Percentiles rank a stretch among this genome's conserved stretches.
These are phyloP conservation scores for Melanerpes formicivorus DNA, from an alignment of 2,113 vertebrate genomes.

Conservation along the genomic window DNA sequence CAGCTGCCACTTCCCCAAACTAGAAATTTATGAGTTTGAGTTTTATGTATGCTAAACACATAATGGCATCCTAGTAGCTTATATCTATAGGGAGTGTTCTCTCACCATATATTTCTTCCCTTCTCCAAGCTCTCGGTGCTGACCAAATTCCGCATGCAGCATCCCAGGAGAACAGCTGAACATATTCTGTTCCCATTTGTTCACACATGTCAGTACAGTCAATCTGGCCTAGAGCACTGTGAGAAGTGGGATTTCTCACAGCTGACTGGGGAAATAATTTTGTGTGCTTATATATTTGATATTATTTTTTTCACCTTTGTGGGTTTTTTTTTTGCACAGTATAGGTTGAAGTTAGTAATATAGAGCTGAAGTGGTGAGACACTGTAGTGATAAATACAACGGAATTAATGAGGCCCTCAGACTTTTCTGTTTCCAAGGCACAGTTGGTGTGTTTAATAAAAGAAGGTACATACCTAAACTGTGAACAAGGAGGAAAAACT, in stretches of 20 bases:
- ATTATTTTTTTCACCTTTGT: not conserved
- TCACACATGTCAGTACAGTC: not conserved
- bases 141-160: not conserved
- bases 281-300: fast-evolving
- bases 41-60: not conserved
- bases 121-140: not conserved
- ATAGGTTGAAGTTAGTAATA: not conserved
- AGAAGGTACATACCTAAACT: not conserved
- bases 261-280: not conserved
- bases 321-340: not conserved
- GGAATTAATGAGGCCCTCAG: not conserved
- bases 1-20: not conserved
- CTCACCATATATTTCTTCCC: not conserved
- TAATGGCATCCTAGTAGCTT: not conserved
- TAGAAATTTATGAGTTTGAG: not conserved
- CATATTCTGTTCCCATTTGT: not conserved
- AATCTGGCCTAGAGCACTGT: not conserved
- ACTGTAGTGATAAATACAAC: not conserved
- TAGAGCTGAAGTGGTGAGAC: not conserved
- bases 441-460: not conserved
- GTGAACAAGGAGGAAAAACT: not conserved
- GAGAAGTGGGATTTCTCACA: not conserved
- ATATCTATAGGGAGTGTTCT: not conserved
- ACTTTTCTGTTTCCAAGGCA: not conserved
- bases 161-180: not conserved